Percentiles rank a stretch among this genome's conserved stretches.
These are phyloP conservation scores for Bombus pyrosoma DNA, from an alignment of 1,140 invertebrate species.

Conservation along the genomic window DNA sequence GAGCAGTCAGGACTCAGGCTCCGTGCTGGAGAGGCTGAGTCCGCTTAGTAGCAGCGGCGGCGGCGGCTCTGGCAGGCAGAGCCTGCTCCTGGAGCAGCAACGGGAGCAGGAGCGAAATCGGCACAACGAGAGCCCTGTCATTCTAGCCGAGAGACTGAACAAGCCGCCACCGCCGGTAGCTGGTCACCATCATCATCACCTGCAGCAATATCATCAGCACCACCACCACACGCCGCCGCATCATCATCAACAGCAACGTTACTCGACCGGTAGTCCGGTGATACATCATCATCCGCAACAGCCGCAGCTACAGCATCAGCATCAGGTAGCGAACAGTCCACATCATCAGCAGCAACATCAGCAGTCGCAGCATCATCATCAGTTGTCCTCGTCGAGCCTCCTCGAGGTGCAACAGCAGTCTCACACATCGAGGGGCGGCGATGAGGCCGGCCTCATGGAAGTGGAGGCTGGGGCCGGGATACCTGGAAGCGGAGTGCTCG, in stretches of 20 bases:
- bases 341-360: slow-evolving; percentile 47
- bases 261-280: slow-evolving; percentile 56
- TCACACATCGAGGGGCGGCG: slow-evolving; percentile 71
- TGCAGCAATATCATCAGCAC: slow-evolving; percentile 52
- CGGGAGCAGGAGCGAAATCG: slow-evolving; percentile 79
- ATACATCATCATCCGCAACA: slow-evolving; percentile 66
- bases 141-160: slow-evolving; percentile 80
- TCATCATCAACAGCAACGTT: slow-evolving; percentile 64
- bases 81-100: slow-evolving; percentile 76
- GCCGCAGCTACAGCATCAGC: slow-evolving; percentile 42
- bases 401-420: slow-evolving; percentile 71
- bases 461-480: slow-evolving; percentile 77
- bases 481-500: slow-evolving; percentile 67
- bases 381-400: slow-evolving; percentile 56
- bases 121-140: slow-evolving; percentile 81
- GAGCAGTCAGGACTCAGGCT: slow-evolving; percentile 76
- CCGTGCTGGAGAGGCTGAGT: slow-evolving; percentile 82
- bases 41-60: slow-evolving; percentile 75
- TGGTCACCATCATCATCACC: slow-evolving; percentile 55
- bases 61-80: slow-evolving; percentile 69
- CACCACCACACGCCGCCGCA: slow-evolving; percentile 51
- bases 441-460: slow-evolving; percentile 79
- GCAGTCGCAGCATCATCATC: slow-evolving; percentile 48
- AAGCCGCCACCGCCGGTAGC: slow-evolving; percentile 73
- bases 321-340: slow-evolving; percentile 54